Percentiles rank a stretch among this genome's conserved stretches.
These are phyloP conservation scores for Hystrix cristata DNA, from an alignment of 2,113 vertebrate genomes.

Conservation along the genomic window DNA sequence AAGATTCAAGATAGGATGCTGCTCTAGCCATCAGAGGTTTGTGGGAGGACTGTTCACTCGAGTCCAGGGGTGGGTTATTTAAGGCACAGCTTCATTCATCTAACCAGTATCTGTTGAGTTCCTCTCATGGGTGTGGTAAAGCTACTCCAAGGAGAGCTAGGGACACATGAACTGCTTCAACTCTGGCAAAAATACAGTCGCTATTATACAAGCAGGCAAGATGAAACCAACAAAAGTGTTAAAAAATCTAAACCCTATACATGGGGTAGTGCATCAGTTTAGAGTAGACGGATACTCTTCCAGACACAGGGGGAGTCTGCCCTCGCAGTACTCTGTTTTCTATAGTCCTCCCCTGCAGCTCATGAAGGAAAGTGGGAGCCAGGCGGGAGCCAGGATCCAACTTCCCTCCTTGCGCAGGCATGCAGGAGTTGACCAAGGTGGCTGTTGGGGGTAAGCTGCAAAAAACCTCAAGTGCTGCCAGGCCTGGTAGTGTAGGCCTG, in stretches of 20 bases:
- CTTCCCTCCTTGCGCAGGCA: neutral
- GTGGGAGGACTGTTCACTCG: neutral
- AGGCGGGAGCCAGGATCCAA: neutral
- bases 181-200: neutral
- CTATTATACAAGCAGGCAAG: neutral
- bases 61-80: neutral
- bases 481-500: neutral
- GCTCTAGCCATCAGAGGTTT: neutral
- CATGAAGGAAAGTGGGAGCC: constrained; percentile 16
- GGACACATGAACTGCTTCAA: neutral
- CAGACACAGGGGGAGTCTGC: neutral
- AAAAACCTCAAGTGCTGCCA: neutral
- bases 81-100: constrained; percentile 11
- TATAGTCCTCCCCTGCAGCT: neutral
- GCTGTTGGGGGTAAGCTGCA: neutral
- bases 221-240: neutral
- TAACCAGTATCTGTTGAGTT: neutral
- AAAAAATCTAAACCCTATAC: neutral
- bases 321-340: neutral
- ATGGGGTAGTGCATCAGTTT: neutral
- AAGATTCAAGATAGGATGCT: constrained; percentile 20
- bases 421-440: neutral
- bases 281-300: constrained; percentile 11
- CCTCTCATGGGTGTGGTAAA: neutral
- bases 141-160: neutral